These are phyloP conservation scores for Polydrusus tereticollis DNA, from an alignment of 2,888 invertebrate species.

Conservation along the genomic window DNA sequence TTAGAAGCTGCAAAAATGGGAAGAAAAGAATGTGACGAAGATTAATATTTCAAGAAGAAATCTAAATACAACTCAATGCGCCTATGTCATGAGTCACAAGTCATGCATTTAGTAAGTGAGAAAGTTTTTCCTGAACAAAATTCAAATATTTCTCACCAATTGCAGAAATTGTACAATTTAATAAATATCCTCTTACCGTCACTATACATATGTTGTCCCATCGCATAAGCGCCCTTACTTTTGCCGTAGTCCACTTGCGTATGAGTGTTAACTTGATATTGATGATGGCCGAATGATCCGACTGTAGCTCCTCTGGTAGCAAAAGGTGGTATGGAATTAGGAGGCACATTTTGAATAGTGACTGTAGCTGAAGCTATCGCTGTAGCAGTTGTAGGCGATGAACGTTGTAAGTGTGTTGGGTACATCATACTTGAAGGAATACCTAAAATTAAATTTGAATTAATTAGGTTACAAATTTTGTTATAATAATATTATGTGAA, in stretches of 20 bases:
- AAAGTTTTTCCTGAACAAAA: too few species aligned
- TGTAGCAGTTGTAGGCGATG: slow-evolving; percentile 79
- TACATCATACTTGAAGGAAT: slow-evolving; percentile 67
- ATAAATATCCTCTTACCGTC: slow-evolving; percentile 37
- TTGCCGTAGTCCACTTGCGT: slow-evolving; percentile 62
- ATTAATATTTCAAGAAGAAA: too few species aligned
- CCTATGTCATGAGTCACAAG: too few species aligned
- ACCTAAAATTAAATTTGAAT: too few species aligned
- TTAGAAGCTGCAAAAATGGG: too few species aligned
- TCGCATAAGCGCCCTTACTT: slow-evolving; percentile 57
- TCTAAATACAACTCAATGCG: too few species aligned
- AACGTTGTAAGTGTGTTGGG: slow-evolving; percentile 70
- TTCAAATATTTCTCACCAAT: too few species aligned
- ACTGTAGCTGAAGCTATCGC: slow-evolving; percentile 72
- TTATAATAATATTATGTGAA: too few species aligned
- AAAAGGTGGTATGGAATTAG: slow-evolving; percentile 71
- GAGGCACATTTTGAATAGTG: slow-evolving; percentile 71
- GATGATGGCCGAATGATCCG: slow-evolving; percentile 61
- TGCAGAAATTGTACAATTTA: too few species aligned
- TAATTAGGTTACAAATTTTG: too few species aligned
- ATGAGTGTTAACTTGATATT: slow-evolving; percentile 64
- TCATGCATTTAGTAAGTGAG: too few species aligned
- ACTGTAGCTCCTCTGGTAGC: slow-evolving; percentile 70
- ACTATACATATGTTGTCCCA: slow-evolving; percentile 48
- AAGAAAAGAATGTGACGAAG: too few species aligned